Evolutionary conservation across 2,888 invertebrate genomes (phyloP), one percentile per base, ranked within the genome.

Genomic region (Andrena minutula): DNA sequence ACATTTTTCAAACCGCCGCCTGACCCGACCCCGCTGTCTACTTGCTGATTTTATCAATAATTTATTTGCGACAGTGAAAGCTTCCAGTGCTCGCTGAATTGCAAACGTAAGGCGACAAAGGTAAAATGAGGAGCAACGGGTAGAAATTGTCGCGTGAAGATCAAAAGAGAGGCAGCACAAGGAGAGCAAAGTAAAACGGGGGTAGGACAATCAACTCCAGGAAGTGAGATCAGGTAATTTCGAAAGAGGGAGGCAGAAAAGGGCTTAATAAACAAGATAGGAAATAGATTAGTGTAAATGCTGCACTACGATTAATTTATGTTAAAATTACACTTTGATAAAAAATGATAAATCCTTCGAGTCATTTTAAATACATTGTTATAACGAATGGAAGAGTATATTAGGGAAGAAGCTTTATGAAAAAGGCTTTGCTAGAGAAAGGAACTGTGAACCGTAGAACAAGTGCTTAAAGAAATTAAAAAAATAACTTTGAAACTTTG

Each of bases 41-140:
- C 30, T 16, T 47, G 63, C 26, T 61, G 68, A 73, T 60, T 81
- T 79, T 64, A 69, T 63, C 66, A 69, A 69, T 79, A 79, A 81
- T 64, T 79, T 72, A 79, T 73, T 68, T 68, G 79, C 79, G 41
- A 56, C 73, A 8, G 41, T 26, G 51, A 58, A 53, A n/a, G 23
- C 49, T 20, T 5, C 12, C 32, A 8, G 56, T 28, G 47, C 49
- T 69, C 72, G 56, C 68, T 72, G 72, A 80, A 72, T 80, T 80
- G 68, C 79, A 80, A 72, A 79, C 53, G 63, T 58, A 56, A 26
- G 66, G 35, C 20, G 63, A 75, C 70, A 56, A 79, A 60, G 64
- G 60, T 65, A 60, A 20, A 65, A 65, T n/a, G 79, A 77, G 51
- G 26, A 79, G 79, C 60, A 26, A 60, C 64, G 77, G 26, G 60